phyloP scores from a whole-genome alignment of 2,888 invertebrate species.

The Diadegma fenestrale region DNA sequence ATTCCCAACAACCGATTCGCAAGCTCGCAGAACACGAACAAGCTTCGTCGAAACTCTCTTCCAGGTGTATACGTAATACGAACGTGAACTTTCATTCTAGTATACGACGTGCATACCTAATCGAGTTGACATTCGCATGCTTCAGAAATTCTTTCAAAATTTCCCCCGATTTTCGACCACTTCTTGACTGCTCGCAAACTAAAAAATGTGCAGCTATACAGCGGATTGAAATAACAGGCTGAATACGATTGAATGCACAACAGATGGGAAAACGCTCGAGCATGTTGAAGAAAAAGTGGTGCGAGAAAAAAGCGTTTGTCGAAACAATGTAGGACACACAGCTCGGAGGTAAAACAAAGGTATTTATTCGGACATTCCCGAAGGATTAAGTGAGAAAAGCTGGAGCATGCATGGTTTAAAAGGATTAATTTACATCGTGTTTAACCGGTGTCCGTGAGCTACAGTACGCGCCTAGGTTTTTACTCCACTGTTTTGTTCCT shows the following conservation, averaged over 20 bases:
- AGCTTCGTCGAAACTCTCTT: constrained; percentile 21
- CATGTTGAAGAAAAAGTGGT: not conserved
- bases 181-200: not conserved
- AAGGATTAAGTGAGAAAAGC: constrained; percentile 70
- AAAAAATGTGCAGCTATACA: not conserved
- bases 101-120: constrained; percentile 35
- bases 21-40: constrained; percentile 42
- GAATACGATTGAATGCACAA: not conserved
- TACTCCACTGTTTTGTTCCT: constrained; percentile 16
- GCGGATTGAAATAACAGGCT: not conserved
- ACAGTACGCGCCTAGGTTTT: constrained; percentile 25
- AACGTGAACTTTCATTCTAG: constrained; percentile 9
- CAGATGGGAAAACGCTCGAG: not conserved
- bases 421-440: constrained; percentile 80
- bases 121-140: constrained; percentile 3
- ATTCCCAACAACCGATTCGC: constrained; percentile 39
- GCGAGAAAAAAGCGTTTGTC: not conserved
- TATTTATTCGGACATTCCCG: constrained; percentile 72
- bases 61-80: not conserved
- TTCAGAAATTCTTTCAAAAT: not conserved
- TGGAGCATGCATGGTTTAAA: constrained; percentile 70
- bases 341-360: constrained; percentile 52
- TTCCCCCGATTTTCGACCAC: not conserved
- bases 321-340: constrained; percentile 29
- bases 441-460: constrained; percentile 73